A percentile compares a stretch with the other conserved stretches of the same genome.
phyloP scores from a whole-genome alignment of 2,797 vertebrate species.

The Pangasius mekongensis region DNA sequence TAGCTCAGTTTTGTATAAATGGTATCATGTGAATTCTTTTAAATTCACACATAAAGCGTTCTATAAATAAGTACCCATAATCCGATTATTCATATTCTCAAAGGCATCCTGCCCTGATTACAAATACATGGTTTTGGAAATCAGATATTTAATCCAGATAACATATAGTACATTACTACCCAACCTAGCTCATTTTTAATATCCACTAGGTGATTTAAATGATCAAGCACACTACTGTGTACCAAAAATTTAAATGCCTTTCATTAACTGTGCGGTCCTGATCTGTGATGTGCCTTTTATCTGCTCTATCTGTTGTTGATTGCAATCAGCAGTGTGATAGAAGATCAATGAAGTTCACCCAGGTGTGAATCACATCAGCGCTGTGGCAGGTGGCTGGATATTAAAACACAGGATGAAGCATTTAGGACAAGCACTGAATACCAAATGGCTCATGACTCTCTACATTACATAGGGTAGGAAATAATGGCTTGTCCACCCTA shows the following conservation, averaged over 20 bases:
- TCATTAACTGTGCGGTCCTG: constrained; percentile 1
- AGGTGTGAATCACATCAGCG: constrained; percentile 36
- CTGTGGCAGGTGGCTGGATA: background rate
- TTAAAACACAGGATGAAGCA: constrained; percentile 23
- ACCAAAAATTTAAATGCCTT: constrained; percentile 19
- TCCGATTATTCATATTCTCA: background rate
- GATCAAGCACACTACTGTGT: background rate
- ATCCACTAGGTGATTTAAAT: background rate
- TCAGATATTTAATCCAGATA: background rate
- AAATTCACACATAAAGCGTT: background rate
- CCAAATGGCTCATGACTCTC: constrained; percentile 13
- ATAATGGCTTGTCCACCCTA: background rate
- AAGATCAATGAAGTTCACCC: constrained; percentile 41
- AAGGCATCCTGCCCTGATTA: background rate
- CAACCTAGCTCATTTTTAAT: background rate
- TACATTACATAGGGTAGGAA: constrained; percentile 2
- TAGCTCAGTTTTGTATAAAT: background rate
- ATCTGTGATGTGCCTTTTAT: constrained; percentile 15
- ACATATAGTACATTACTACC: background rate
- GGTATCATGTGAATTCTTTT: background rate
- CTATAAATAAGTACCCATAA: background rate
- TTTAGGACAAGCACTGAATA: constrained; percentile 28
- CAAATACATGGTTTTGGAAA: background rate
- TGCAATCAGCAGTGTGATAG: constrained; percentile 30
- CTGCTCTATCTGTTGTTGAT: constrained; percentile 25